phyloP scores from a whole-genome alignment of 2,888 invertebrate genomes.

The Cheilosia grossa region DNA sequence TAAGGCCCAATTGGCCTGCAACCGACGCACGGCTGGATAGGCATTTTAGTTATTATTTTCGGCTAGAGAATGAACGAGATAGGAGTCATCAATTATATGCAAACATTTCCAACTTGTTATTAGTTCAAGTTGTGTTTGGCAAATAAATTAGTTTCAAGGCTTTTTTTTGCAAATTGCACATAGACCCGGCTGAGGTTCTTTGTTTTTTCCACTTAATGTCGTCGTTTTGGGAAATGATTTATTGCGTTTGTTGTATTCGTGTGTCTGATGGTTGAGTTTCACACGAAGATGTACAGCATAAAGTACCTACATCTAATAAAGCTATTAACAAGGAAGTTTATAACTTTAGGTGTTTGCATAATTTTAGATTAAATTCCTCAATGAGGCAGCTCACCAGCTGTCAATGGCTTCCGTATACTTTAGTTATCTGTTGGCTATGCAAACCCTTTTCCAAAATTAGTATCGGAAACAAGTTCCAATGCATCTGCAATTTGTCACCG shows the following conservation, averaged over 20 bases:
- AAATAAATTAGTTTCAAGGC: slow-evolving; percentile 3
- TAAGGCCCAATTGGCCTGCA: not conserved
- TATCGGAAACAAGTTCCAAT: too few relatives aligned
- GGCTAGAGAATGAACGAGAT: not conserved
- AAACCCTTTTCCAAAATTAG: too few relatives aligned
- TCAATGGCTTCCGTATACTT: too few relatives aligned
- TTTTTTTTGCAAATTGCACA: slow-evolving; percentile 16
- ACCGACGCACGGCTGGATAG: not conserved
- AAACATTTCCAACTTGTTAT: slow-evolving; percentile 5
- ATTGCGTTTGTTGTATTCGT: not conserved
- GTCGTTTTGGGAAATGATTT: slow-evolving; percentile 8
- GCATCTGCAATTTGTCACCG: too few relatives aligned
- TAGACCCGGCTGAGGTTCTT: not conserved
- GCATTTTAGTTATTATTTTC: not conserved
- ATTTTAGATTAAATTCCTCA: not conserved
- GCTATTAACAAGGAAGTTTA: not conserved
- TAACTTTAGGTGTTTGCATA: not conserved
- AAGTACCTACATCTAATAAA: not conserved
- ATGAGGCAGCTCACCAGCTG: not conserved
- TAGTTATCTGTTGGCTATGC: too few relatives aligned
- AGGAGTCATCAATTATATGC: not conserved
- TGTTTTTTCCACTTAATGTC: slow-evolving; percentile 7
- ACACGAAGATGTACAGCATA: not conserved
- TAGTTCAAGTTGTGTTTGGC: not conserved
- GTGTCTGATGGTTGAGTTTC: not conserved